Conservation (phyloP, 2,113 vertebrate genomes). For the Pipa parva region DNA sequence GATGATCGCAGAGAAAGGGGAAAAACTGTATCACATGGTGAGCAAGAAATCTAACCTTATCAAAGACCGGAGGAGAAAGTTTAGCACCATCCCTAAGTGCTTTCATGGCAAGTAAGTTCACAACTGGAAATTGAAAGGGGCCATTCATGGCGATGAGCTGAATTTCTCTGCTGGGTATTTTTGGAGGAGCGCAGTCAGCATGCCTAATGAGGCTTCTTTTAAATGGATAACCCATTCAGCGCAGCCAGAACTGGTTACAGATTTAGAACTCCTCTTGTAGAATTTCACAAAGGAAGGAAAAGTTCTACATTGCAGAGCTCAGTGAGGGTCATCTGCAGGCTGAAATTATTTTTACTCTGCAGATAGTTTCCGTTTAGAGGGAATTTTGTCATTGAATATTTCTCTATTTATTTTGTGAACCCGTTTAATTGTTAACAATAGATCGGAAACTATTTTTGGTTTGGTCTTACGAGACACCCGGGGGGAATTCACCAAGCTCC, state of each 20-base stretch:
- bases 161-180: background rate
- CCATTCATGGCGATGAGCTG: slow-evolving; percentile 39
- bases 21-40: slow-evolving; percentile 98
- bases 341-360: too few species aligned
- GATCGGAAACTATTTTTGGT: too few species aligned
- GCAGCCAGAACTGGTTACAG: background rate
- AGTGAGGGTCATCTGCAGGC: too few species aligned
- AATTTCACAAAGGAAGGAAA: background rate
- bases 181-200: background rate
- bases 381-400: too few species aligned
- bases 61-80: slow-evolving; percentile 91
- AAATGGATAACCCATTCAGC: slow-evolving; percentile 11
- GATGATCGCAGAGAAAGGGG: slow-evolving; percentile 96
- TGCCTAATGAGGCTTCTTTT: background rate
- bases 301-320: too few species aligned
- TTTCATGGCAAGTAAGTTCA: slow-evolving; percentile 98
- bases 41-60: slow-evolving; percentile 90
- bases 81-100: slow-evolving; percentile 94
- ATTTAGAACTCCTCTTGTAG: background rate
- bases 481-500: too few species aligned
- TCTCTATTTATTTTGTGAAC: too few species aligned
- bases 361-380: too few species aligned
- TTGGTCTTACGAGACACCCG: too few species aligned
- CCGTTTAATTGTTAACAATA: too few species aligned
- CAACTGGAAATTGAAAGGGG: slow-evolving; percentile 43